Conservation (phyloP, 2,797 vertebrate species). For the Pseudopleuronectes americanus region DNA sequence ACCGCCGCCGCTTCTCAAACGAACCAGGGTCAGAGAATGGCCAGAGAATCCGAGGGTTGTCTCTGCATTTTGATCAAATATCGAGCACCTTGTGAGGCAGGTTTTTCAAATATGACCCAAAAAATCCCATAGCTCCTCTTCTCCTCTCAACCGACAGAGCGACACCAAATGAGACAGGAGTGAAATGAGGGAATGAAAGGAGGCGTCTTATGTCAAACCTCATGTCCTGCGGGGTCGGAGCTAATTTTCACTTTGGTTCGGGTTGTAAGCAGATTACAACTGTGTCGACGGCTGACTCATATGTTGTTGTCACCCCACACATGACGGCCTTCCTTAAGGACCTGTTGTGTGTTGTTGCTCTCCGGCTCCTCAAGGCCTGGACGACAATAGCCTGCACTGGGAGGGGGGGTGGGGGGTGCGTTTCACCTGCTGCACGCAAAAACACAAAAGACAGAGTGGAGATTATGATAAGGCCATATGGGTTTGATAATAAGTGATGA, state of each 20-base stretch:
- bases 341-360: conserved; percentile 42
- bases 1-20: background rate
- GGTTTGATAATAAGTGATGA: conserved; percentile 1
- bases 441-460: conserved; percentile 13
- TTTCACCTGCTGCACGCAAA: conserved; percentile 28
- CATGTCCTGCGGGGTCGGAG: conserved; percentile 18
- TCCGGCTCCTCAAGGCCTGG: conserved; percentile 13
- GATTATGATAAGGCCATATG: conserved; percentile 13
- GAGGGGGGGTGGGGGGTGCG: background rate
- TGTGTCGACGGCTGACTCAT: conserved; percentile 13
- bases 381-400: background rate
- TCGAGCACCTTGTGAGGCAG: conserved; percentile 22
- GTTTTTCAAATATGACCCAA: conserved; percentile 16
- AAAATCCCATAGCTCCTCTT: background rate
- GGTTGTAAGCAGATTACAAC: conserved; percentile 4
- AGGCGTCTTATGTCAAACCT: background rate
- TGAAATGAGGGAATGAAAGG: background rate
- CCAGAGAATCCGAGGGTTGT: conserved; percentile 1
- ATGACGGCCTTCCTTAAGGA: conserved; percentile 43
- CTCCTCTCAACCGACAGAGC: background rate
- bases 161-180: background rate
- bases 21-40: conserved; percentile 12
- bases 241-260: conserved; percentile 5
- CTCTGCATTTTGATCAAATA: background rate
- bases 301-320: conserved; percentile 38